phyloP scores from a whole-genome alignment of 1,140 invertebrate genomes.

The Drosophila nigromelanica region DNA sequence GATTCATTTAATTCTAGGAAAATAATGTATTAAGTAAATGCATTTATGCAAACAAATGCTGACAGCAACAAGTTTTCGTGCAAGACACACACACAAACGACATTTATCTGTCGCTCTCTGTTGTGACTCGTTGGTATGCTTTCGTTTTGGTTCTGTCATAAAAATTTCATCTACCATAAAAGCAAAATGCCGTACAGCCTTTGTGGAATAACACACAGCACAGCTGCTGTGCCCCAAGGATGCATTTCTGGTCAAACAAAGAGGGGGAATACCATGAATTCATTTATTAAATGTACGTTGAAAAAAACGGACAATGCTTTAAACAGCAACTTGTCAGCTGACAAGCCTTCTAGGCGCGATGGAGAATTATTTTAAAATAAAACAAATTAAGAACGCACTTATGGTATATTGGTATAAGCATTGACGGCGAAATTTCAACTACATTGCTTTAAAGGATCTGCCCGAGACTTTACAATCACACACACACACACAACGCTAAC shows the following conservation, averaged over 20 bases:
- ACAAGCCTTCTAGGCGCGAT: slow-evolving; percentile 7
- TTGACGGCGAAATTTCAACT: slow-evolving; percentile 10
- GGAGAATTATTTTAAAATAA: slow-evolving; percentile 35
- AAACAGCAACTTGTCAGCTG: slow-evolving; percentile 1
- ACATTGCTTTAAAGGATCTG: slow-evolving; percentile 17
- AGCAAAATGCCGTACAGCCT: slow-evolving; percentile 21
- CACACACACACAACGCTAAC: slow-evolving; percentile 58
- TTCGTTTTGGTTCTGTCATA: slow-evolving; percentile 20
- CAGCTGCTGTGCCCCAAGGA: slow-evolving; percentile 28
- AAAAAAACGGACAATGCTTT: slow-evolving; percentile 21
- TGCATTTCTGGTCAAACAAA: slow-evolving; percentile 15
- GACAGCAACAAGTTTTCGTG: background rate
- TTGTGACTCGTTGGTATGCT: slow-evolving; percentile 7
- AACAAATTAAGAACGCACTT: slow-evolving; percentile 82
- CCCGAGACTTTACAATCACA: slow-evolving; percentile 10
- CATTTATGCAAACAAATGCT: background rate
- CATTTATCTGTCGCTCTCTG: slow-evolving; percentile 5
- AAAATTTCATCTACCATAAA: slow-evolving; percentile 49
- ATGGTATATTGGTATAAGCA: slow-evolving; percentile 62
- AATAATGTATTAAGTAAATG: background rate
- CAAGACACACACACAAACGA: background rate
- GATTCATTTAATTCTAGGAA: too few relatives aligned
- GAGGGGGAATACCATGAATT: slow-evolving; percentile 25
- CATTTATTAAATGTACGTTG: slow-evolving; percentile 66
- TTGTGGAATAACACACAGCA: slow-evolving; percentile 15